These are phyloP conservation scores for Zygaena filipendulae DNA, from an alignment of 2,888 invertebrate species.

Conservation along the genomic window DNA sequence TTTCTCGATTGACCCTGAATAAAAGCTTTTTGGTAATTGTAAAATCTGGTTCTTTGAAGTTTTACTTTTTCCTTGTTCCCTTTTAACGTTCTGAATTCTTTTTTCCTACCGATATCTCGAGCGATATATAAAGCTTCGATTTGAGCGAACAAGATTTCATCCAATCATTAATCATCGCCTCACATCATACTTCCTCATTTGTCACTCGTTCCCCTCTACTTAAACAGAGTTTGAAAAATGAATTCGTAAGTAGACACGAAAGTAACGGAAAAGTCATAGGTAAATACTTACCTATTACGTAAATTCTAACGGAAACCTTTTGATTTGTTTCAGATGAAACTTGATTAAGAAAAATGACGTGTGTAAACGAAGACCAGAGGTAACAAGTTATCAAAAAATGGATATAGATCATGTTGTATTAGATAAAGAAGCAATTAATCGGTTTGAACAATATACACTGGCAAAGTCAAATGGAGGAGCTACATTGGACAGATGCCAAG, in stretches of 20 bases:
- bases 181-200: slow-evolving; percentile 47
- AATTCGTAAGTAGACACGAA: slow-evolving; percentile 27
- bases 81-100: no score
- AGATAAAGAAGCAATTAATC: slow-evolving; percentile 62
- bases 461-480: slow-evolving; percentile 63
- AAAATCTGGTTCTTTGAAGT: no score
- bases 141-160: slow-evolving; percentile 24
- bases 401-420: slow-evolving; percentile 61
- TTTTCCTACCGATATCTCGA: no score
- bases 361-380: slow-evolving; percentile 31
- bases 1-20: no score
- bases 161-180: slow-evolving; percentile 40
- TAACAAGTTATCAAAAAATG: slow-evolving; percentile 41
- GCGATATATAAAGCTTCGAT: no score
- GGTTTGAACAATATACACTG: slow-evolving; percentile 61
- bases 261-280: no score
- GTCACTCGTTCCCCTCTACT: slow-evolving; percentile 40
- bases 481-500: slow-evolving; percentile 65
- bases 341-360: slow-evolving; percentile 35
- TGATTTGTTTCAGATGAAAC: slow-evolving; percentile 52
- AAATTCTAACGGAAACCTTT: slow-evolving; percentile 19
- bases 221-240: slow-evolving; percentile 51
- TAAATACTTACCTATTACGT: no score
- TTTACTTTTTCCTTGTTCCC: no score
- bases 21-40: no score